Evolutionary conservation across 2,113 vertebrate species (phyloP), one percentile per base, ranked within the genome.

Genomic region (Picathartes gymnocephalus): DNA sequence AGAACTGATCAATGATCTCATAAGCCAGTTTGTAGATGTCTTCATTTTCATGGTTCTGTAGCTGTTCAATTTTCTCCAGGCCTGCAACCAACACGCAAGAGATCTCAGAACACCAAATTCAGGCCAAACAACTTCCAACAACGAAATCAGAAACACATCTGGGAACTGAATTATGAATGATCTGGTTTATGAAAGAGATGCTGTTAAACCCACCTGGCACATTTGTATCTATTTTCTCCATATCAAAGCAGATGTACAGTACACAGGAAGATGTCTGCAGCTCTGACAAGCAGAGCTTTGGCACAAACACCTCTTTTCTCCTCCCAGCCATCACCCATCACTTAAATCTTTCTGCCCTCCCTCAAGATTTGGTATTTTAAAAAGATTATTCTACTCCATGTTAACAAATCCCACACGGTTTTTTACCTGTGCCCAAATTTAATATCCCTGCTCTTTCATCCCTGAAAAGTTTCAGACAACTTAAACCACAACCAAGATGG

Each of bases 1-100:
- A 99, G 98, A 99, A 99, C 97, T 99, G 99, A 97, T 99, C 99
- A 93, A 99, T 99, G 97, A 99, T 99, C 98, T 99, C 99, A 95
- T 99, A 99, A 70, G 99, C 99, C 98, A 99, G 98, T 98, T 99
- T 99, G 98, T 99, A 99, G 98, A 99, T 99, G 97, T 99, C 99
- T 98, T 99, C 99, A 96, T 99, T 99, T 98, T 99, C 99, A 95
- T 99, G 99, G 96, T 99, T 99, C 97, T 99, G 99, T 93, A 99
- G 98, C 86, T 99, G 99, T 98, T 99, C 99, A 68, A 99, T 99
- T 96, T 99, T 99, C 98, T 99, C 99, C 98, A 99, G 97, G 83
- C 99, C 99, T 99, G 92, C 30, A 61, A 91, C 12, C 95, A 68
- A 92, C 2, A 79, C 72, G 94, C 4, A 35, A 88, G 60, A 95